Evolutionary conservation across 2,888 invertebrate species (phyloP), one percentile per base, ranked within the genome.

Genomic region (Homarus gammarus): DNA sequence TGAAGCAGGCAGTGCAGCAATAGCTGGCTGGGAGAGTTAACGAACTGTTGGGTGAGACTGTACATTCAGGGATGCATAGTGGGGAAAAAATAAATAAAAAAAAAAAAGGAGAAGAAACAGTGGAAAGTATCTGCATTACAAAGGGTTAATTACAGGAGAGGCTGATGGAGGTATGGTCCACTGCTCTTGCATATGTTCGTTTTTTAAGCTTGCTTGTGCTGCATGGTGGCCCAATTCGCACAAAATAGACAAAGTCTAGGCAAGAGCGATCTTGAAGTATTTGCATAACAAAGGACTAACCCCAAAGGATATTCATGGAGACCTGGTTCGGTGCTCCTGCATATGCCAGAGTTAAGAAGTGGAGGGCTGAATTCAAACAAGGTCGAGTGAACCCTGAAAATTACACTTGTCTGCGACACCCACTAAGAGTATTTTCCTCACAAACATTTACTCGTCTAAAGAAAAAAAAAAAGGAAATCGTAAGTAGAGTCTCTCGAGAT

Each of bases 271-370:
- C 64, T 64, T 64, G 6, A 27, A 64, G 64, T 27, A 64, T 64
- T 64, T 27, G 64, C 64, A 64, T 64, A 64, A 64, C 64, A 64
- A 64, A 64, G 64, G 64, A n/a, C 64, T 64, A 64, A 64, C n/a
- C 64, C 64, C 64, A 27, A 64, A 64, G 64, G 64, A 64, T 64
- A 64, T 64, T 64, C 64, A 64, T 64, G 64, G 64, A 64, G 27
- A 27, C 27, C 27, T 64, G 64, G 64, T 0, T 27, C 18, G 27
- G 27, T 64, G 64, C 64, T 64, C 8, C 27, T 8, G 64, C 64
- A 64, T 64, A 64, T 27, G 64, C 64, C 27, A 5, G 18, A 27
- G 64, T n/a, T 64, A 64, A 64, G 27, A 22, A 31, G 64, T 27
- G 64, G 27, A 27, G 27, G 31, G 27, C 64, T 44, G 5, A 3